Conservation (phyloP, 2,797 vertebrate species). For the Aldrovandia affinis region DNA sequence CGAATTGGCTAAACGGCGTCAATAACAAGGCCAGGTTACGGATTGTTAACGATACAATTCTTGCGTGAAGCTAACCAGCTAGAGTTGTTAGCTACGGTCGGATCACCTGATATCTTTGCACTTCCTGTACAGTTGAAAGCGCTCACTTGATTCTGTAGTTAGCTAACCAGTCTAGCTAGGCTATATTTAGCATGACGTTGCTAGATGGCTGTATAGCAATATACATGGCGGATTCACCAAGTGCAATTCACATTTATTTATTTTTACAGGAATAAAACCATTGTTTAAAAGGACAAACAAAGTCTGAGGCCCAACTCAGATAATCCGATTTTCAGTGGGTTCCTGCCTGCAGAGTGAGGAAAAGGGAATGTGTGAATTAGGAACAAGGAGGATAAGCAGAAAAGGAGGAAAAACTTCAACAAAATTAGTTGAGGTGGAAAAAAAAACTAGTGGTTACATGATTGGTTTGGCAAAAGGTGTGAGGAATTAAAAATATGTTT, state of each 20-base stretch:
- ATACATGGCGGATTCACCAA: neutral
- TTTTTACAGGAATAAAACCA: no score
- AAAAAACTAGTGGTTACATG: no score
- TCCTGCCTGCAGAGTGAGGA: no score
- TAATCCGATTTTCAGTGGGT: no score
- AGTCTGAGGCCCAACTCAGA: no score
- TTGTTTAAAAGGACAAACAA: no score
- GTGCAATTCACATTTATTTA: conserved; percentile 6
- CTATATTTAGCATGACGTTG: conserved; percentile 5
- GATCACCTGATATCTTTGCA: conserved; percentile 23
- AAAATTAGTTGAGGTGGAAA: no score
- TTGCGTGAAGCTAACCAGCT: conserved; percentile 17
- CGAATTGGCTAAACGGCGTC: neutral
- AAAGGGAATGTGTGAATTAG: no score
- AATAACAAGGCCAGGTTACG: conserved; percentile 3
- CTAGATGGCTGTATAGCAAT: neutral
- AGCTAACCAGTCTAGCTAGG: neutral
- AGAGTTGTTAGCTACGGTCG: neutral
- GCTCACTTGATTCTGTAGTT: neutral
- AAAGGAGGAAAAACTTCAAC: no score
- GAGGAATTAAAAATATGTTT: no score
- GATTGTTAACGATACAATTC: neutral
- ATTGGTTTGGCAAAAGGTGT: no score
- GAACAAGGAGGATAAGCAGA: no score
- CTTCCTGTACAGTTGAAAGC: neutral